These are phyloP conservation scores for Nipponacmea schrenckii DNA, from an alignment of 2,888 invertebrate species.

Conservation along the genomic window DNA sequence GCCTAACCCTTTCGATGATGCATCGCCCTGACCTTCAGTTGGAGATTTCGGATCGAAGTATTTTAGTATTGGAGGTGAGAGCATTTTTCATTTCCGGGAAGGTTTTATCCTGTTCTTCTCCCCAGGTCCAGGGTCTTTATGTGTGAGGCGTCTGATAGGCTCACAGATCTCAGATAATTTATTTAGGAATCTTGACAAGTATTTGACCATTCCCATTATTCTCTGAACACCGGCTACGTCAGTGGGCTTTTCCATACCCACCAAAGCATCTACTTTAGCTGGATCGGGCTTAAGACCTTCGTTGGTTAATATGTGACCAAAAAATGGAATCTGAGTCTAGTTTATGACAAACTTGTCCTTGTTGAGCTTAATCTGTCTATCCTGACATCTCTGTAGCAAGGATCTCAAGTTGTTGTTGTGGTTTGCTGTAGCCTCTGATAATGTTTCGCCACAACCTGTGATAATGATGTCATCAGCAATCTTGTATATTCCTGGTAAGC, in stretches of 20 bases:
- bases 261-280: background rate
- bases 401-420: background rate
- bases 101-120: background rate
- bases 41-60: background rate
- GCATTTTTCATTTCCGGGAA: background rate
- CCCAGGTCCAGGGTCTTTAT: background rate
- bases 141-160: background rate
- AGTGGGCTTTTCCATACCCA: background rate
- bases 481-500: background rate
- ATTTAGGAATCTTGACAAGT: background rate
- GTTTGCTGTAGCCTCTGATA: too few species aligned
- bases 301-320: background rate
- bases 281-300: background rate
- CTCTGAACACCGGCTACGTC: background rate
- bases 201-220: background rate
- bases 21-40: constrained; percentile 4
- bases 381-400: background rate
- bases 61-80: background rate
- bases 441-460: too few species aligned
- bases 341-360: background rate
- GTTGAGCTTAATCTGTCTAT: background rate
- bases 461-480: background rate
- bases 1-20: constrained; percentile 3
- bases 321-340: background rate
- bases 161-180: background rate